Conservation (phyloP, 1,140 invertebrate species). For the Aphis craccivora region DNA sequence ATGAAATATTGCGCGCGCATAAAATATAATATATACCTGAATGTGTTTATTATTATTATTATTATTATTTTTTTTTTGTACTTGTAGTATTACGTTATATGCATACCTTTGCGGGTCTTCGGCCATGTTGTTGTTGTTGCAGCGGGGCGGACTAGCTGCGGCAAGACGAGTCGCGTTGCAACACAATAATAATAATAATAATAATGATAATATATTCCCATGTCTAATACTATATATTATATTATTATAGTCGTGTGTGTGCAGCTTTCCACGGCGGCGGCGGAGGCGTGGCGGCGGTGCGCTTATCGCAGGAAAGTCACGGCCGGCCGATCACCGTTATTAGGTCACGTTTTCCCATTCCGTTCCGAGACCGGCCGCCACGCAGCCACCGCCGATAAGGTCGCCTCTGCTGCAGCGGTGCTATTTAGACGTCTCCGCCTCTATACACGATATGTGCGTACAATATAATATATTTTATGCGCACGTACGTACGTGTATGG, state of each 20-base stretch:
- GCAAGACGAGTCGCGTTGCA: not conserved
- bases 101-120: not conserved
- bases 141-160: not conserved
- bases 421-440: slow-evolving; percentile 20
- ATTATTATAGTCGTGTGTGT: not conserved
- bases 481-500: not conserved
- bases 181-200: not conserved
- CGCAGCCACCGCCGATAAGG: slow-evolving; percentile 20
- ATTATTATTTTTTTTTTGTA: not conserved
- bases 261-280: slow-evolving; percentile 28
- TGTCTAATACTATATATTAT: not conserved
- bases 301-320: slow-evolving; percentile 39
- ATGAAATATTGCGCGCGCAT: slow-evolving; percentile 11
- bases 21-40: not conserved
- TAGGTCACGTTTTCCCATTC: slow-evolving; percentile 47
- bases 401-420: not conserved
- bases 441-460: not conserved
- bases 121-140: slow-evolving; percentile 21
- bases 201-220: not conserved
- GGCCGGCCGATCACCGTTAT: slow-evolving; percentile 49
- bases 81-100: not conserved
- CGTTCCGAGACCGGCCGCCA: not conserved
- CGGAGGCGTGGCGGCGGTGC: slow-evolving; percentile 19
- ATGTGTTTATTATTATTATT: not conserved
- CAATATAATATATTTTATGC: not conserved